phyloP scores from a whole-genome alignment of 1,140 invertebrate genomes.

The Zaprionus camerounensis region DNA sequence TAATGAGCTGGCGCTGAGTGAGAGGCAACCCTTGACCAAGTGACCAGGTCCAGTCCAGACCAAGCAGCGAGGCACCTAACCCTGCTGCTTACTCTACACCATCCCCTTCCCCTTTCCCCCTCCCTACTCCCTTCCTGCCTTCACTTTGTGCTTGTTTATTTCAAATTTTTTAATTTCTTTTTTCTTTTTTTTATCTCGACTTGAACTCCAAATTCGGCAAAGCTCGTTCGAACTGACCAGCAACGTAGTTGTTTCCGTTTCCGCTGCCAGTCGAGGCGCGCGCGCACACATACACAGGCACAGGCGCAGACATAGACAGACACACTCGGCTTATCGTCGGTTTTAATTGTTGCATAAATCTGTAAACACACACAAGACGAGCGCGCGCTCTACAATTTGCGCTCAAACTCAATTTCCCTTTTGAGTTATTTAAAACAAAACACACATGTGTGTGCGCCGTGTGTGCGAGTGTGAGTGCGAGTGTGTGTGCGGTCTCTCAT shows the following conservation, averaged over 20 bases:
- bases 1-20: slow-evolving; percentile 7
- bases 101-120: neutral
- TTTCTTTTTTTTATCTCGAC: neutral
- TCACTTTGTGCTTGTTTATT: neutral
- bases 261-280: slow-evolving; percentile 36
- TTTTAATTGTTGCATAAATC: slow-evolving; percentile 79
- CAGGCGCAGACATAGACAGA: slow-evolving; percentile 1
- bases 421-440: slow-evolving; percentile 69
- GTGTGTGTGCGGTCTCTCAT: slow-evolving; percentile 30
- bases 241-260: slow-evolving; percentile 51
- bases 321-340: slow-evolving; percentile 30
- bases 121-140: neutral
- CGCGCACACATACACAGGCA: slow-evolving; percentile 29
- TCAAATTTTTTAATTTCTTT: neutral
- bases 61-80: neutral
- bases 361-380: slow-evolving; percentile 43
- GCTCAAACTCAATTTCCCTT: slow-evolving; percentile 76
- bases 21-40: slow-evolving; percentile 48
- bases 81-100: neutral
- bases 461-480: slow-evolving; percentile 30
- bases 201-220: neutral
- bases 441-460: slow-evolving; percentile 32
- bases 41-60: slow-evolving; percentile 21
- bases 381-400: slow-evolving; percentile 52
- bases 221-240: slow-evolving; percentile 35